phyloP scores from a whole-genome alignment of 2,888 invertebrate species.

The Megalurothrips usitatus region DNA sequence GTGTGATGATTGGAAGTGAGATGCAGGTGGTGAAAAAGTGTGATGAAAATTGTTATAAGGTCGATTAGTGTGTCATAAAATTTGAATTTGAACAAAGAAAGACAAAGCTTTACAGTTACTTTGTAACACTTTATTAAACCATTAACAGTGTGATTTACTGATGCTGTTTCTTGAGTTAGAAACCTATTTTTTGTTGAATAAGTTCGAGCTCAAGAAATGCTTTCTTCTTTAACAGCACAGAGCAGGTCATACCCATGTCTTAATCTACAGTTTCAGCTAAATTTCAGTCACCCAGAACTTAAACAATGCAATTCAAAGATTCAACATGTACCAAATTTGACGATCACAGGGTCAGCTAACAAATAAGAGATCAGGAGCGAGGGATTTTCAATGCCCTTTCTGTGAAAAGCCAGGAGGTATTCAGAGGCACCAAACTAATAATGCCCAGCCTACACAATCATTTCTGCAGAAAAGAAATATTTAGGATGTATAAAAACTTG shows the following conservation, averaged over 20 bases:
- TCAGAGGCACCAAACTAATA: not conserved
- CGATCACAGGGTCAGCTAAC: not conserved
- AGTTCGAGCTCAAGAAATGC: not conserved
- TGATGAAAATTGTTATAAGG: not conserved
- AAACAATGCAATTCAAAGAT: not conserved
- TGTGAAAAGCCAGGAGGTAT: not conserved
- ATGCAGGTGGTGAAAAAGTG: not conserved
- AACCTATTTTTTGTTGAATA: not conserved
- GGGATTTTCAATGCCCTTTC: not conserved
- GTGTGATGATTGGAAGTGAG: not conserved
- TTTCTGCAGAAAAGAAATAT: no score
- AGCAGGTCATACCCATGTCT: not conserved
- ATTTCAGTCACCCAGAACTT: not conserved
- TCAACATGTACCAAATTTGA: not conserved
- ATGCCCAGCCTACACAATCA: not conserved
- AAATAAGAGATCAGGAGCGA: not conserved
- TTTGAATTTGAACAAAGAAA: not conserved
- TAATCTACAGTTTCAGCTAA: not conserved
- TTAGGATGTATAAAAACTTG: no score
- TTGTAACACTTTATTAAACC: constrained; percentile 24
- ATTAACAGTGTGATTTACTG: not conserved
- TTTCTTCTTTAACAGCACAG: not conserved
- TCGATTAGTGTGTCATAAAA: not conserved
- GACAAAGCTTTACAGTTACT: not conserved
- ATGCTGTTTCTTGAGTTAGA: not conserved